Conservation (phyloP, 2,888 invertebrate species). For the Cantharis lateralis region DNA sequence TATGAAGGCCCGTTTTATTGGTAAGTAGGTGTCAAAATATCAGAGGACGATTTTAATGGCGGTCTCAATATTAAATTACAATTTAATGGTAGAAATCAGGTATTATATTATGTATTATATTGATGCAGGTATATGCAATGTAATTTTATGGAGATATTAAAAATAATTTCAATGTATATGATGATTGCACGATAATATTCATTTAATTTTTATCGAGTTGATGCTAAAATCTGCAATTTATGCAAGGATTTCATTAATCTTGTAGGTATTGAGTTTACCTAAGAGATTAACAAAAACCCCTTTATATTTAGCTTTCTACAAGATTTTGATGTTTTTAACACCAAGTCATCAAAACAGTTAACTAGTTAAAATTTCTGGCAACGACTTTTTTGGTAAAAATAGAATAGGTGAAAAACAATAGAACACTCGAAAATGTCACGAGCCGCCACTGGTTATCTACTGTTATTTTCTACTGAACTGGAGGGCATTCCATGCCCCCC, state of each 20-base stretch:
- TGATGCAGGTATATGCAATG: background rate
- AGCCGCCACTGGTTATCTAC: too few relatives aligned
- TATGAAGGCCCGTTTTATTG: background rate
- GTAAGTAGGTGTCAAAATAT: background rate
- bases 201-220: background rate
- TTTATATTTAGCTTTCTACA: too few relatives aligned
- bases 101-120: background rate
- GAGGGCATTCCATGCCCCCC: too few relatives aligned
- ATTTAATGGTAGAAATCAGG: background rate
- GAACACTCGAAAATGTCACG: too few relatives aligned
- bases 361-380: too few relatives aligned
- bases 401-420: too few relatives aligned
- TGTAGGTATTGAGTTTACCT: background rate
- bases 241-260: background rate
- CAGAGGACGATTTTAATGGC: background rate
- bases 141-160: background rate
- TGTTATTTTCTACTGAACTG: too few relatives aligned
- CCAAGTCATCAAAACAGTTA: too few relatives aligned
- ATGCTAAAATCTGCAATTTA: background rate
- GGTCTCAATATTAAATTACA: background rate
- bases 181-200: background rate
- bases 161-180: background rate
- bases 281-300: background rate
- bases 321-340: too few relatives aligned
- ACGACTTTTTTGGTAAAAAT: too few relatives aligned